Evolutionary conservation across 2,888 invertebrate genomes (phyloP), one percentile per base, ranked within the genome.

Genomic region (Zygaena filipendulae): DNA sequence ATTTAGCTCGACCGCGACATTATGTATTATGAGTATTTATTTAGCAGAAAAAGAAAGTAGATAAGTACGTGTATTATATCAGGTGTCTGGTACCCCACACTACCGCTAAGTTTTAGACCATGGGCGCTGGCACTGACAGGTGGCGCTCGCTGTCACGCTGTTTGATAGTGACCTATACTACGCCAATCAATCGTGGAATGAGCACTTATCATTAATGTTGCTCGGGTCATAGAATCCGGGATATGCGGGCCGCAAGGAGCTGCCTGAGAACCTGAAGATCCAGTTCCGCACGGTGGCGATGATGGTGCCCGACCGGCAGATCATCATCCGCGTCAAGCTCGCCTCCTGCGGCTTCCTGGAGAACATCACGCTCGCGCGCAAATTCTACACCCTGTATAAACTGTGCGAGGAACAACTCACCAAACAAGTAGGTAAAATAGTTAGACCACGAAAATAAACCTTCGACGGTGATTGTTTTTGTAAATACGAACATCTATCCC

Each of bases 191-290:
- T n/a, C n/a, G n/a, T n/a, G n/a, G n/a, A n/a, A n/a, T n/a, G n/a
- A n/a, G n/a, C n/a, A n/a, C n/a, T n/a, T n/a, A n/a, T n/a, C n/a
- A n/a, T n/a, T n/a, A n/a, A n/a, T n/a, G n/a, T n/a, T n/a, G n/a
- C n/a, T n/a, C n/a, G n/a, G n/a, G n/a, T n/a, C n/a, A n/a, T 56
- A 96, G 96, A 97, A 97, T 82, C 97, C 97, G 9, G 97, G 97
- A 1, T 97, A 97, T 58, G 97, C 97, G 13, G 97, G 97, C 1
- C 86, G 97, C 31, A 97, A 97, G 52, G 97, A 97, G 60, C 67
- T 97, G 25, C 97, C 97, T 0, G 97, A 97, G 74, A 97, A 97
- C 72, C 81, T 97, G 42, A 97, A 97, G 81, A 95, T 97, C 47
- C 97, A 97, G 69, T 97, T 97, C 69, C 87, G 97, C 29, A 96